phyloP scores from a whole-genome alignment of 2,888 invertebrate genomes.

The Pristionchus japonicus region DNA sequence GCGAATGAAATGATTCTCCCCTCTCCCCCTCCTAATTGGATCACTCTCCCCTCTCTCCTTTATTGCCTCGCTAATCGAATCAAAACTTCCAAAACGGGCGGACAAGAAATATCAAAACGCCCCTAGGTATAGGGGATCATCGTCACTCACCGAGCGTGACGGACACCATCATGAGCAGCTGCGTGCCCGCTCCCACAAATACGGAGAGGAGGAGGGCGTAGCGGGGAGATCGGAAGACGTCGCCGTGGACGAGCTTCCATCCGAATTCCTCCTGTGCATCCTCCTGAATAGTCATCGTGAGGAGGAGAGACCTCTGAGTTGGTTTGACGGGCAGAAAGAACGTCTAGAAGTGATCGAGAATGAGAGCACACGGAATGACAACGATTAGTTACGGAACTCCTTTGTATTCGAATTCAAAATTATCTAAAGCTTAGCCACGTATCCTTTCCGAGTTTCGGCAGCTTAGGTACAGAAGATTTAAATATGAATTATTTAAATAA shows the following conservation, averaged over 20 bases:
- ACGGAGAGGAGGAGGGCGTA: slow-evolving; percentile 96
- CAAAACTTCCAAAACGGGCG: no score
- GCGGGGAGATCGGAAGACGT: slow-evolving; percentile 82
- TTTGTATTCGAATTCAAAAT: no score
- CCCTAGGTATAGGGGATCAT: no score
- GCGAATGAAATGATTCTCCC: no score
- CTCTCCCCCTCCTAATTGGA: no score
- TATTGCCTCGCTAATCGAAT: no score
- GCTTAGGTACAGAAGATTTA: no score
- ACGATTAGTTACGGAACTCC: background rate
- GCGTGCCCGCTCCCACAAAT: slow-evolving; percentile 94
- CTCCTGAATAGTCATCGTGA: slow-evolving; percentile 76
- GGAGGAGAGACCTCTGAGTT: background rate
- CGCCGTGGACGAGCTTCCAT: slow-evolving; percentile 83
- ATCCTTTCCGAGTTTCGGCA: no score
- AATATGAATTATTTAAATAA: slow-evolving; percentile 51
- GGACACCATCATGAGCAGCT: slow-evolving; percentile 95
- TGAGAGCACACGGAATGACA: background rate
- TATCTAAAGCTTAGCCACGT: no score
- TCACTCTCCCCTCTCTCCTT: no score
- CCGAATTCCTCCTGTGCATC: slow-evolving; percentile 87
- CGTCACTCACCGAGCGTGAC: slow-evolving; percentile 84
- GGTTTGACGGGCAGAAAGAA: background rate
- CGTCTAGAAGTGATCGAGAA: background rate
- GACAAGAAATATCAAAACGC: no score